phyloP scores from a whole-genome alignment of 2,113 vertebrate species.

The Brienomyrus longianalis region DNA sequence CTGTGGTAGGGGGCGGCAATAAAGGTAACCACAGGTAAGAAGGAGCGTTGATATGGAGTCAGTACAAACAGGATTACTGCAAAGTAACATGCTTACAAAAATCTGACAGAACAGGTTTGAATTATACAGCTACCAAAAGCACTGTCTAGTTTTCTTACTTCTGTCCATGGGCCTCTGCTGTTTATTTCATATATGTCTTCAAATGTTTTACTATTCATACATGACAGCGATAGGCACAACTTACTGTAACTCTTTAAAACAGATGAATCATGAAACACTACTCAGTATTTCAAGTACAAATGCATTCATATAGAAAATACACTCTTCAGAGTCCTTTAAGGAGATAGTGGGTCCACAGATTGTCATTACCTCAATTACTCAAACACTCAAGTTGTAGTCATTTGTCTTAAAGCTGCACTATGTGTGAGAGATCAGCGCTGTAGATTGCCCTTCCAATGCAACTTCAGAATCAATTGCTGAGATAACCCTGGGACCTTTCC shows the following conservation, averaged over 20 bases:
- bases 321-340: slow-evolving; percentile 21
- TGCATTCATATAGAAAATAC: slow-evolving; percentile 33
- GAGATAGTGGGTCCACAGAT: neutral
- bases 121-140: neutral
- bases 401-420: slow-evolving; percentile 20
- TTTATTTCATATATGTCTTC: neutral
- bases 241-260: neutral
- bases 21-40: neutral
- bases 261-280: neutral
- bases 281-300: slow-evolving; percentile 22
- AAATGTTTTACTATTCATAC: neutral
- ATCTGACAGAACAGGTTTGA: neutral
- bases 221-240: neutral
- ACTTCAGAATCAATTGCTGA: slow-evolving; percentile 25
- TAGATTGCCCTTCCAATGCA: neutral
- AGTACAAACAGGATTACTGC: neutral
- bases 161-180: neutral
- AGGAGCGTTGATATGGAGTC: neutral
- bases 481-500: neutral
- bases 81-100: neutral
- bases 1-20: neutral
- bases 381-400: slow-evolving; percentile 21
- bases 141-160: neutral
- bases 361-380: slow-evolving; percentile 12
- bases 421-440: neutral